phyloP scores from a whole-genome alignment of 2,113 vertebrate species.

The Thamnophis sirtalis region DNA sequence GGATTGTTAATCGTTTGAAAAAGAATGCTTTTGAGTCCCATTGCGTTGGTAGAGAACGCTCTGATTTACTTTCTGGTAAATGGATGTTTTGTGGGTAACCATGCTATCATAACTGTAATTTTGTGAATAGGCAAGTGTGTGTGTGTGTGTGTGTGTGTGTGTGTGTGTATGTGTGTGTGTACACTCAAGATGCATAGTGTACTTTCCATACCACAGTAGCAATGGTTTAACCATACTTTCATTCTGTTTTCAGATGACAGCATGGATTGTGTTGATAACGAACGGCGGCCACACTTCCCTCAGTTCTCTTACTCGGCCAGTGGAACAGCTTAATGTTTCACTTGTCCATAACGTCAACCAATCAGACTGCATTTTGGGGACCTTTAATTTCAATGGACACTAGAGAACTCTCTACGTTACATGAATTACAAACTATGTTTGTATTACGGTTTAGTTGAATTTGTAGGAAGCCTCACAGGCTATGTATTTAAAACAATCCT shows the following conservation, averaged over 20 bases:
- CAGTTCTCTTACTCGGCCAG: conserved; percentile 98
- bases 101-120: neutral
- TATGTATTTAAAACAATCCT: conserved; percentile 66
- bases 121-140: neutral
- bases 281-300: conserved; percentile 91
- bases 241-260: conserved; percentile 76
- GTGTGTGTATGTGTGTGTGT: neutral
- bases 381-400: conserved; percentile 68
- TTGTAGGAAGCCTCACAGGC: conserved; percentile 64
- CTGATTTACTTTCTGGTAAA: neutral
- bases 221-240: neutral
- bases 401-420: conserved; percentile 72
- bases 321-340: conserved; percentile 78
- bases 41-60: neutral
- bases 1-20: neutral
- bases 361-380: conserved; percentile 77
- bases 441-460: conserved; percentile 68
- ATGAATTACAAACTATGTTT: conserved; percentile 73
- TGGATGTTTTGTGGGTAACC: neutral
- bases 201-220: neutral
- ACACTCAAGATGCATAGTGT: neutral
- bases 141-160: neutral
- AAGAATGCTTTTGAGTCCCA: neutral
- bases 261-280: conserved; percentile 91
- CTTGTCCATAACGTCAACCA: conserved; percentile 62